Evolutionary conservation across 2,888 invertebrate genomes (phyloP).

Genomic region (Caenorhabditis auriculariae): DNA sequence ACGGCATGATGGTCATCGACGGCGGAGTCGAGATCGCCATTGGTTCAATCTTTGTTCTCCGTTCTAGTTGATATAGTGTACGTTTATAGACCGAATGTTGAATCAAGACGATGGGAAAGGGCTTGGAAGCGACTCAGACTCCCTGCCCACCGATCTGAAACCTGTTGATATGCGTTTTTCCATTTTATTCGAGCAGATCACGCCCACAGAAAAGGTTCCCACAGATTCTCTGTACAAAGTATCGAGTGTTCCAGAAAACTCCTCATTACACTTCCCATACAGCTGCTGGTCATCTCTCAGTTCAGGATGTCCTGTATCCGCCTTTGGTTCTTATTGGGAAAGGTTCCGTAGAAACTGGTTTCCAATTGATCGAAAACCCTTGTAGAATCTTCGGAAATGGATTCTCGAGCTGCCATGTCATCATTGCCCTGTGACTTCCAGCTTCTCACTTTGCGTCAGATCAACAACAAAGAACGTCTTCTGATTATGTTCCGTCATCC

Average conservation of each 20-base stretch:
- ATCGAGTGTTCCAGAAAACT: conserved; percentile 1
- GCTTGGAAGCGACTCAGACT: conserved; percentile 29
- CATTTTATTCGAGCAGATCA: conserved; percentile 24
- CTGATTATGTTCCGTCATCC: conserved; percentile 26
- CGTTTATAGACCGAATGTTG: conserved; percentile 37
- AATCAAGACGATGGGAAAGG: conserved; percentile 52
- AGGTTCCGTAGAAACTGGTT: neutral
- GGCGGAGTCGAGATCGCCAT: conserved; percentile 24
- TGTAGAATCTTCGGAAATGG: conserved; percentile 5
- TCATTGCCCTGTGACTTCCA: conserved; percentile 44
- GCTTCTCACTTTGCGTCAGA: conserved; percentile 27
- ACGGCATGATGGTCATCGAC: conserved; percentile 13
- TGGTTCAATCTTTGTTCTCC: conserved; percentile 5
- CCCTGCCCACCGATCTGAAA: conserved; percentile 38
- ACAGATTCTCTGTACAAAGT: neutral
- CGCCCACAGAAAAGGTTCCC: neutral
- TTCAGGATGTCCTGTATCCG: conserved; percentile 17
- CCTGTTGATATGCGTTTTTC: conserved; percentile 43
- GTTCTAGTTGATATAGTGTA: neutral
- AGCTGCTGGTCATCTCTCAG: conserved; percentile 7
- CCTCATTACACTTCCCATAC: conserved; percentile 10
- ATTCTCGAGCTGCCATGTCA: neutral
- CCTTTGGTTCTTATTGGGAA: conserved; percentile 6
- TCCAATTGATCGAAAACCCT: no score
- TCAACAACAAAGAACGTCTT: conserved; percentile 13